Percentiles rank a stretch among this genome's conserved stretches.
These are phyloP conservation scores for Strix aluco DNA, from an alignment of 2,113 vertebrate genomes.

Conservation along the genomic window DNA sequence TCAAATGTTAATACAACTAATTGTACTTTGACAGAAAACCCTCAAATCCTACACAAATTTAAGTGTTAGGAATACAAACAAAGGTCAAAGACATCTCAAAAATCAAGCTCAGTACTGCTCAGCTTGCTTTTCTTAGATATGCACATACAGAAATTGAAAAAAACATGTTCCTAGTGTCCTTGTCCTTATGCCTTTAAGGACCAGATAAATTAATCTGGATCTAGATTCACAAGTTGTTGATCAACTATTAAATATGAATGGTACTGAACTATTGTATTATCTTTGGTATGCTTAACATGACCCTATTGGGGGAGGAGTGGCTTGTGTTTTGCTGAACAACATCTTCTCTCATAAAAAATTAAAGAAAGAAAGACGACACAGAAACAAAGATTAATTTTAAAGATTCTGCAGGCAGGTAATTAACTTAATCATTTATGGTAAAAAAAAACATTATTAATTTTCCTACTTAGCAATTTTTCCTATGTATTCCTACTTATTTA, in stretches of 20 bases:
- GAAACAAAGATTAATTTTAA: neutral
- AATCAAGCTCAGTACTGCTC: neutral
- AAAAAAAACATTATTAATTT: neutral
- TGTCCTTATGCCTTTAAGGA: neutral
- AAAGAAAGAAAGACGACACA: neutral
- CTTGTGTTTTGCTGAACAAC: neutral
- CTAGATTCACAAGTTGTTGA: neutral
- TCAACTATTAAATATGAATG: neutral
- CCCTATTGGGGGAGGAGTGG: accelerated
- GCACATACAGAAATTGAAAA: neutral
- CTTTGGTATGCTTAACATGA: neutral
- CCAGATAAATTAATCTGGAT: neutral
- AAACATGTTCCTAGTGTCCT: neutral
- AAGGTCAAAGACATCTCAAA: neutral
- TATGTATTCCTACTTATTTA: neutral
- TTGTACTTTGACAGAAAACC: neutral
- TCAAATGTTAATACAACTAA: neutral
- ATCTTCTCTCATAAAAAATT: neutral
- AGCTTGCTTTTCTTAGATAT: neutral
- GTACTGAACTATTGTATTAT: neutral
- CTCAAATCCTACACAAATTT: neutral
- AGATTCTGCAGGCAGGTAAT: neutral
- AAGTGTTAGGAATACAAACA: neutral
- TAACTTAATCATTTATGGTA: neutral
- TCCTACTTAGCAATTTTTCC: neutral